A percentile compares a stretch with the other conserved stretches of the same genome.
Evolutionary conservation across 1,140 invertebrate genomes (phyloP).

Genomic region (Caenorhabditis briggsae): DNA sequence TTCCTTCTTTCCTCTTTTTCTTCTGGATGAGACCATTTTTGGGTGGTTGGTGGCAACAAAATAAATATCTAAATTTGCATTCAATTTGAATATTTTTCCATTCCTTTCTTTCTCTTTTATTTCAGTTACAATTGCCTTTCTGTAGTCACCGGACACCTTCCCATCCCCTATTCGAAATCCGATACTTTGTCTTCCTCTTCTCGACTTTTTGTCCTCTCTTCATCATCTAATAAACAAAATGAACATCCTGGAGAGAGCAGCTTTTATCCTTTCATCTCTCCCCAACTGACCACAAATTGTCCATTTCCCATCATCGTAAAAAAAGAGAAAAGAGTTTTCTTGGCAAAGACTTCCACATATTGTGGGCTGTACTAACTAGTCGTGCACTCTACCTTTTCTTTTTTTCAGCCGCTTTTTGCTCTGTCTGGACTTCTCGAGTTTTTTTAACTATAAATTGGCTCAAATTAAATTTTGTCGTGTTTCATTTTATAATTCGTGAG

Average conservation of each 20-base stretch:
- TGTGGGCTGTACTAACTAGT: slow-evolving; percentile 31
- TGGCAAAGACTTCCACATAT: neutral
- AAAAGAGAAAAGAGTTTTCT: slow-evolving; percentile 33
- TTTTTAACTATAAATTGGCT: too few relatives aligned
- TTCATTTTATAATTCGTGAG: too few relatives aligned
- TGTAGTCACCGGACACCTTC: slow-evolving; percentile 36
- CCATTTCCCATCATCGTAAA: slow-evolving; percentile 37
- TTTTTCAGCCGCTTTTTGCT: neutral
- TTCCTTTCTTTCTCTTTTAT: slow-evolving; percentile 9
- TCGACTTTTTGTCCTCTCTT: slow-evolving; percentile 11
- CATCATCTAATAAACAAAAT: slow-evolving; percentile 57
- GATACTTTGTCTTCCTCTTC: slow-evolving; percentile 13
- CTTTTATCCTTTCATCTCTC: neutral
- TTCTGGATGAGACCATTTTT: slow-evolving; percentile 3
- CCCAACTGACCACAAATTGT: slow-evolving; percentile 54
- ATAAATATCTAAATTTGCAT: slow-evolving; percentile 5
- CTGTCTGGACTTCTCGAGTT: too few relatives aligned
- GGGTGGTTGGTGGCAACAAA: neutral
- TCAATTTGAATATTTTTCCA: slow-evolving; percentile 32
- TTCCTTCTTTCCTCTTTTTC: neutral
- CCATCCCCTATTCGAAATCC: slow-evolving; percentile 8
- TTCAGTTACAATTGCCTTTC: slow-evolving; percentile 47
- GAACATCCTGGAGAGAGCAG: slow-evolving; percentile 39
- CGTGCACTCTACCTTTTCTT: slow-evolving; percentile 22
- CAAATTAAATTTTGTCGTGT: too few relatives aligned